phyloP scores from a whole-genome alignment of 2,113 vertebrate genomes.

The Hippopotamus amphibius region DNA sequence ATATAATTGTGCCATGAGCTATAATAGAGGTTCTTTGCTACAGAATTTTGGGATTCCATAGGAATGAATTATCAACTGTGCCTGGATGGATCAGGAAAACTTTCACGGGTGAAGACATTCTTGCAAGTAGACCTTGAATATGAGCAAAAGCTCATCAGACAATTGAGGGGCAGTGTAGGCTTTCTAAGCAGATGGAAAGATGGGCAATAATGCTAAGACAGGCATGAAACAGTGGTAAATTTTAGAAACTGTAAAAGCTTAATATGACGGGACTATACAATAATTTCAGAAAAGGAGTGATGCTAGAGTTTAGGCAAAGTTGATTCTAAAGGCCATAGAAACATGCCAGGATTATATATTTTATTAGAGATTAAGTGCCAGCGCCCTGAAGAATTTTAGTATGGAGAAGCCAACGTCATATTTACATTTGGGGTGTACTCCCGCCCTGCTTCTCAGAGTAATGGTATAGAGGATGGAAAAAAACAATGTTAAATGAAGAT shows the following conservation, averaged over 20 bases:
- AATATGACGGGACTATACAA: background rate
- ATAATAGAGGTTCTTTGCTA: background rate
- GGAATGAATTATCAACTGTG: background rate
- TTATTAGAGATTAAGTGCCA: background rate
- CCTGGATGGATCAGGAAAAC: background rate
- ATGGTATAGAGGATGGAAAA: background rate
- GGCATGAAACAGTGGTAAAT: background rate
- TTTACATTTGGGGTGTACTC: background rate
- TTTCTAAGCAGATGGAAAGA: background rate
- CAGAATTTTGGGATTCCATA: background rate
- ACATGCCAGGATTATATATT: background rate
- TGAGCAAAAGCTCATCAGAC: background rate
- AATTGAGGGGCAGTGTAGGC: background rate
- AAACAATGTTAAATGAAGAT: background rate
- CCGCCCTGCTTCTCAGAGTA: fast-evolving
- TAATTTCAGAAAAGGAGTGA: background rate
- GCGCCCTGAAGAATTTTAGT: fast-evolving
- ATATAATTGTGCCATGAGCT: background rate
- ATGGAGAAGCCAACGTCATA: background rate
- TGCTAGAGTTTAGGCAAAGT: fast-evolving
- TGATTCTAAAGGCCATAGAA: background rate
- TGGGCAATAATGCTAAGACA: background rate
- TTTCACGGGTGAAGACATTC: background rate
- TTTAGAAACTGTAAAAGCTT: background rate
- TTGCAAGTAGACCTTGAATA: background rate